Percentiles rank a stretch among this genome's conserved stretches.
Evolutionary conservation across 1,140 invertebrate genomes (phyloP).

Genomic region (Brachionus angularis): DNA sequence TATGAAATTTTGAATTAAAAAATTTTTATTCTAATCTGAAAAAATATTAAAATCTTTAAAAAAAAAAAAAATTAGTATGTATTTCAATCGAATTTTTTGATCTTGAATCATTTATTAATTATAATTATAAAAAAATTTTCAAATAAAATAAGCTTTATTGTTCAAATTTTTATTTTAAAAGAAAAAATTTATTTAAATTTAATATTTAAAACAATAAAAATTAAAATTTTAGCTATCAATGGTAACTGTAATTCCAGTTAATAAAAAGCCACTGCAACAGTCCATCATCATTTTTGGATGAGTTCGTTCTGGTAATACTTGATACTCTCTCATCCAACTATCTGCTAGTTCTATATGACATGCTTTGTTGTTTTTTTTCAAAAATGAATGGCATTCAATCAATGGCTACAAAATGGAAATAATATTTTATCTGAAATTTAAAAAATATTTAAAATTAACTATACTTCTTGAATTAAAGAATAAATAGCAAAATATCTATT

Average conservation of each 20-base stretch:
- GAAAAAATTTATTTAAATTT: no score
- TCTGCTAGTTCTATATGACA: constrained; percentile 72
- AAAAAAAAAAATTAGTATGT: no score
- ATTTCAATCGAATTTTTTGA: no score
- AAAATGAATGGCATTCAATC: constrained; percentile 70
- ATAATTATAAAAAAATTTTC: no score
- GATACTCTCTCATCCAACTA: constrained; percentile 81
- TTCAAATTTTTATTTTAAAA: no score
- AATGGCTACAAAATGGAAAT: constrained; percentile 62
- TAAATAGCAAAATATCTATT: constrained; percentile 80
- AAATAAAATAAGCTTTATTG: no score
- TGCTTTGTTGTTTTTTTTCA: constrained; percentile 68
- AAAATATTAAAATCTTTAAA: no score
- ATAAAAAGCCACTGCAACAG: constrained; percentile 69
- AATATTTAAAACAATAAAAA: no score
- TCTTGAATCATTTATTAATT: no score
- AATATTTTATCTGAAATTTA: constrained; percentile 32
- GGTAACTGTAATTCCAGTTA: constrained; percentile 64
- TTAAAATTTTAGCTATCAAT: no score
- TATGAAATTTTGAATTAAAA: no score
- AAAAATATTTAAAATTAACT: background rate
- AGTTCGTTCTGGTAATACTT: constrained; percentile 71
- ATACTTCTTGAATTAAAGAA: constrained; percentile 68
- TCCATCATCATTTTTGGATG: constrained; percentile 76
- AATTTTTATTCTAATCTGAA: no score